Evolutionary conservation across 1,140 invertebrate species (phyloP).

Genomic region (Diachasmimorpha longicaudata): DNA sequence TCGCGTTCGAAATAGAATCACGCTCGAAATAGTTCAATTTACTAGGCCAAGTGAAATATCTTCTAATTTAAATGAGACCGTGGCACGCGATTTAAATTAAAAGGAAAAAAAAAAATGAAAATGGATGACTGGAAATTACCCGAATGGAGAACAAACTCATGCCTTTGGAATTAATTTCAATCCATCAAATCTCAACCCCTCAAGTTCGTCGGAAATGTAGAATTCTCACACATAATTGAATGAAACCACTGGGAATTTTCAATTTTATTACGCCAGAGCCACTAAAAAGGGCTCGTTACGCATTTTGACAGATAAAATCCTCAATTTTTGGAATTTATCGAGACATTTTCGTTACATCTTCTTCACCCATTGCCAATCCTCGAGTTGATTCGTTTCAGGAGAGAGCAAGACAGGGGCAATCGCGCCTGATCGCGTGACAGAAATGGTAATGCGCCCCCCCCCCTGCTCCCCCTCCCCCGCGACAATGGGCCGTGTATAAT

Average conservation of each 20-base stretch:
- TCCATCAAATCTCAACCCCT: not conserved
- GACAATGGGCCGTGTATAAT: conserved; percentile 52
- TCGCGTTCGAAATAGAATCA: conserved; percentile 17
- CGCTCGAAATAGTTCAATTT: conserved; percentile 25
- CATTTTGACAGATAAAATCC: too few species aligned
- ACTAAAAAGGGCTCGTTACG: too few species aligned
- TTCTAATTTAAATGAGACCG: conserved; percentile 9
- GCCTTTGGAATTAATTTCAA: not conserved
- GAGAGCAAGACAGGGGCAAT: conserved; percentile 6
- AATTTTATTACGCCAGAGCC: too few species aligned
- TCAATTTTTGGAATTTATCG: too few species aligned
- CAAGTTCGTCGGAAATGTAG: too few species aligned
- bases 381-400: not conserved
- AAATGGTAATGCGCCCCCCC: conserved; percentile 40
- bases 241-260: too few species aligned
- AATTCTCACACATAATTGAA: too few species aligned
- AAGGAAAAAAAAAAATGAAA: conserved; percentile 41
- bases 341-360: too few species aligned
- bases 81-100: not conserved
- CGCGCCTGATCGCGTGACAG: conserved; percentile 53
- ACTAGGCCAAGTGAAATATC: not conserved
- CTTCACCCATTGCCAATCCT: too few species aligned
- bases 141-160: not conserved
- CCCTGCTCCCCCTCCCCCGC: conserved; percentile 37
- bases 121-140: conserved; percentile 39